Evolutionary conservation across 2,888 invertebrate genomes (phyloP), one percentile per base, ranked within the genome.

Genomic region (Drymonia ruficornis): DNA sequence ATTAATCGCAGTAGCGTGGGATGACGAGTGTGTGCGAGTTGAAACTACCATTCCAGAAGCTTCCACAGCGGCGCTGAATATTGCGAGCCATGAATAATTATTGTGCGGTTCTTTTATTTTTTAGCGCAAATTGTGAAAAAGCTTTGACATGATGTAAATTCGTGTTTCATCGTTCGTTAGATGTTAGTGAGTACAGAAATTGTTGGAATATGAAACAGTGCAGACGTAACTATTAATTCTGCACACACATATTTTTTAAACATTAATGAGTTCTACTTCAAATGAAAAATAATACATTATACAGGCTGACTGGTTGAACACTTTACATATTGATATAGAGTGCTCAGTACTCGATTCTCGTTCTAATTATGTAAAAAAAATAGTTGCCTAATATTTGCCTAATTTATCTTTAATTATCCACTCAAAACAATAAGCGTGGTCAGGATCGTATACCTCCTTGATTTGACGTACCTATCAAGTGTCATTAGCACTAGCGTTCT

Each of bases 71-170:
- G 9, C 28, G n/a, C 12, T n/a, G 23, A 28, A 28, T 28, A 45
- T 45, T 45, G 28, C 28, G 45, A n/a, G n/a, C 28, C 12, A 28
- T 23, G 45, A 45, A 45, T 45, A 23, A 45, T 19, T 45, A 40
- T n/a, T 16, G 11, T 16, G 16, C 40, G 16, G 40, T 40, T 16
- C 16, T 40, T 40, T 40, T 16, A 16, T 16, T 40, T 40, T 40
- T 13, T 23, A 19, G 13, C 23, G 19, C 4, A 11, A 18, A 13
- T 19, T 9, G 43, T 13, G 5, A 16, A 43, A 43, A 19, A 43
- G 18, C 19, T 43, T 19, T 43, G 16, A 43, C 12, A 43, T 43
- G 3, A 5, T 19, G 43, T 19, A 19, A 19, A 19, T 19, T 19
- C 5, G 12, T 43, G 16, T 16, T 13, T 12, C 43, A 19, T 43